A percentile compares a stretch with the other conserved stretches of the same genome.
These are phyloP conservation scores for Dasypogon diadema DNA, from an alignment of 2,888 invertebrate species.

Conservation along the genomic window DNA sequence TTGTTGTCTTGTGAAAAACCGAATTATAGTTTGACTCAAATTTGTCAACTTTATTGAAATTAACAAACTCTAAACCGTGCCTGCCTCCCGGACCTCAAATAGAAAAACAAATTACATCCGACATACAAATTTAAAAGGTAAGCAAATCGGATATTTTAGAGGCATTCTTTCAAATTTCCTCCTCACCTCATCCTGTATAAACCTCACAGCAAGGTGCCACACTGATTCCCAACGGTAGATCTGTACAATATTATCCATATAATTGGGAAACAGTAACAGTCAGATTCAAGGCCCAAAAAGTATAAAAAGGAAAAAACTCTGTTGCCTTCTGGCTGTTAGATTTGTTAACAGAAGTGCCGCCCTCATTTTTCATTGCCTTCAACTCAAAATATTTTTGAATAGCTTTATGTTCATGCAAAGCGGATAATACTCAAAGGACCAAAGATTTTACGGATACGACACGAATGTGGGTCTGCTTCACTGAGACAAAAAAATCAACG, in stretches of 20 bases:
- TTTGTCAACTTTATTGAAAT: too few species aligned
- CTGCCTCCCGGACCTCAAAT: too few species aligned
- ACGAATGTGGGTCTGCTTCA: conserved; percentile 42
- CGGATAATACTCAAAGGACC: conserved; percentile 53
- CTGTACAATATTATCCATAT: conserved; percentile 53
- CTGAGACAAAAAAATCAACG: conserved; percentile 42
- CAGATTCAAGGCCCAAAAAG: conserved; percentile 27
- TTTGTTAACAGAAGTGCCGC: conserved; percentile 54
- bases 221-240: conserved; percentile 52
- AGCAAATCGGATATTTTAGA: conserved; percentile 16
- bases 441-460: conserved; percentile 39
- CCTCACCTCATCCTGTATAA: conserved; percentile 36
- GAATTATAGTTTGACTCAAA: too few species aligned
- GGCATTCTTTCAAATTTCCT: background rate
- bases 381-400: conserved; percentile 42
- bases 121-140: background rate
- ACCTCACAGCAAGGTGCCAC: conserved; percentile 53
- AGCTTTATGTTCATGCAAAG: conserved; percentile 23
- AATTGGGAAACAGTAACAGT: conserved; percentile 54
- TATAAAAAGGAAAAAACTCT: conserved; percentile 46
- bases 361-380: conserved; percentile 55
- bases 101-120: conserved; percentile 39
- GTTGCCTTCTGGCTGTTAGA: conserved; percentile 49
- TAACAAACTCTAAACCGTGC: too few species aligned
- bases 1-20: too few species aligned